Evolutionary conservation across 2,888 invertebrate species (phyloP).

Genomic region (Plebejus anna): DNA sequence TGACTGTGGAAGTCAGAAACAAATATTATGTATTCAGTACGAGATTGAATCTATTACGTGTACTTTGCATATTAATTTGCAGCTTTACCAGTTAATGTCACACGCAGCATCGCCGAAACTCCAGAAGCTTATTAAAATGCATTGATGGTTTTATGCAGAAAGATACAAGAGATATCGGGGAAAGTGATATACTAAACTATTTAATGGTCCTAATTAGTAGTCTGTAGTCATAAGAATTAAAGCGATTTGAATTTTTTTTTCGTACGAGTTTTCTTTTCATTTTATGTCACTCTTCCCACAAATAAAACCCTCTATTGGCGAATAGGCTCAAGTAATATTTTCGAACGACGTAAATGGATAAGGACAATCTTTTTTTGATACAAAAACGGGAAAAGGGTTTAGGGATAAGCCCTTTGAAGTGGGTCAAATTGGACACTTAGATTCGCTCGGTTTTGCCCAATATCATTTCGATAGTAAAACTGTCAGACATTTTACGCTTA

Average conservation of each 20-base stretch:
- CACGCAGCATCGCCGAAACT: neutral
- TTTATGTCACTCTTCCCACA: neutral
- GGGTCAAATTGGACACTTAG: constrained; percentile 76
- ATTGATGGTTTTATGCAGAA: neutral
- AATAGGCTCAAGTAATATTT: constrained; percentile 66
- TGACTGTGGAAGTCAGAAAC: neutral
- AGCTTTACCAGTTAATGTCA: neutral
- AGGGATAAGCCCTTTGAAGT: constrained; percentile 73
- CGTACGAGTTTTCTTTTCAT: neutral
- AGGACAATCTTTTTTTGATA: constrained; percentile 71
- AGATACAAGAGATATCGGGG: neutral
- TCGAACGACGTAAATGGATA: constrained; percentile 69
- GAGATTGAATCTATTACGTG: neutral
- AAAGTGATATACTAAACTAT: neutral
- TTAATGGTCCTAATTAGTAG: neutral
- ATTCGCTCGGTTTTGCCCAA: constrained; percentile 65
- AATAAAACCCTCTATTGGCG: constrained; percentile 28
- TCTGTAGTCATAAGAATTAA: neutral
- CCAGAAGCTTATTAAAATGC: neutral
- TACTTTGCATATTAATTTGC: constrained; percentile 12
- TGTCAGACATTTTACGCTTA: constrained; percentile 64
- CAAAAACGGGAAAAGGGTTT: constrained; percentile 75
- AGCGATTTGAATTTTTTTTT: neutral
- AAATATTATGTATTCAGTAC: constrained; percentile 3
- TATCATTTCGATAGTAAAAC: constrained; percentile 73